Evolutionary conservation across 2,113 vertebrate species (phyloP), one percentile per base, ranked within the genome.

Genomic region (Oncorhynchus tshawytscha): DNA sequence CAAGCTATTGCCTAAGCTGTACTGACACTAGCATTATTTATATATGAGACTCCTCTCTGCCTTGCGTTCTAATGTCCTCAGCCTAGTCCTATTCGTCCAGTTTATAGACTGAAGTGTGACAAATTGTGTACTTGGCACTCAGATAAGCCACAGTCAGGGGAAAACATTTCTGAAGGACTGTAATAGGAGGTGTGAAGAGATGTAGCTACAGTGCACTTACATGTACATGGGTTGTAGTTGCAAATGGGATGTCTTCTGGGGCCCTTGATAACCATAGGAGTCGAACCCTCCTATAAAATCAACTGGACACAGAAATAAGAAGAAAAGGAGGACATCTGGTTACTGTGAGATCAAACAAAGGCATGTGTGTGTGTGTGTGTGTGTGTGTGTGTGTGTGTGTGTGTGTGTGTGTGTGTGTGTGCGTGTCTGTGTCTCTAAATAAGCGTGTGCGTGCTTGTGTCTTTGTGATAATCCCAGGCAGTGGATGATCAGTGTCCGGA

Each of bases 231-330:
- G 98, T 87, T 99, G 97, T 80, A 99, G 95, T 82, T 99, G 98
- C 91, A 99, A 95, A 92, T 99, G 97, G 80, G 98, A 99, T 71
- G 97, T 98, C 94, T 99, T 99, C 94, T 99, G 98, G 83, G 97
- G 97, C n/a, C 98, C 98, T 91, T 99, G 98, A 90, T 99, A 99
- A 84, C 98, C 97, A 0, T 99, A 99, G 27, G 98, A 99, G 89
- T 99, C 98, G 80, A 99, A 99, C 85, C 98, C 98, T 88, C 98
- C 98, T 96, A 99, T 99, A 94, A 99, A 99, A 91, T 99, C 98
- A 94, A 99, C 98, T 99, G 92, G 67, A 80, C 62, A 71, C 24
- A 45, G 90, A 88, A 72, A 75, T 74, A 67, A 76, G 70, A 81
- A 88, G 88, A 87, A 39, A 68, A 13, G 48, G 64, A 24, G 45